A percentile compares a stretch with the other conserved stretches of the same genome.
These are phyloP conservation scores for Lepidochrysops patricia DNA, from an alignment of 2,888 invertebrate genomes.

Conservation along the genomic window DNA sequence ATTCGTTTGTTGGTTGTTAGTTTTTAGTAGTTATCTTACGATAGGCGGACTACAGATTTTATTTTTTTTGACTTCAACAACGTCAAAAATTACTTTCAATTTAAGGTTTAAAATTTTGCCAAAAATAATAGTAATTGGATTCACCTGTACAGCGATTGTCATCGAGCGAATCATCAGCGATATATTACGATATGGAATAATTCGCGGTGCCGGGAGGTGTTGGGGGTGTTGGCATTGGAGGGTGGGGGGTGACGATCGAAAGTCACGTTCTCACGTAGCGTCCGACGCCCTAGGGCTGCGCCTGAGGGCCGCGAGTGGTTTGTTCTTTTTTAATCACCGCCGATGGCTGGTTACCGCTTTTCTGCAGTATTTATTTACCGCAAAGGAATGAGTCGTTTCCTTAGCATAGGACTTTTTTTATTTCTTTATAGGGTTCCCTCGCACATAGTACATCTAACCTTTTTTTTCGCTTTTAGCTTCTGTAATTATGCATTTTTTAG, in stretches of 20 bases:
- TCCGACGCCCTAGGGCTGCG: slow-evolving; percentile 21
- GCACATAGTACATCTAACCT: no score
- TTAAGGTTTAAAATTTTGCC: no score
- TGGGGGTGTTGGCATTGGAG: slow-evolving; percentile 10
- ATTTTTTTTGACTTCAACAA: no score
- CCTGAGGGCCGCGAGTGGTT: not conserved
- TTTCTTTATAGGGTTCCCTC: no score
- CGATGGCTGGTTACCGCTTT: not conserved
- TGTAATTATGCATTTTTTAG: no score
- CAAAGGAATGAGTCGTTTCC: not conserved
- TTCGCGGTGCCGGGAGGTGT: slow-evolving; percentile 28
- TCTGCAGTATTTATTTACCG: not conserved
- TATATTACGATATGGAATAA: slow-evolving; percentile 61
- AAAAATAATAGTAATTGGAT: no score
- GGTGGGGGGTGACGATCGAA: slow-evolving; percentile 34
- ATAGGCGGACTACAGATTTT: no score
- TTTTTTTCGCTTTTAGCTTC: no score
- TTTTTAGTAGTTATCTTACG: no score
- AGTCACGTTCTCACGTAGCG: slow-evolving; percentile 56
- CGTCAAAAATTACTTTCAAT: no score
- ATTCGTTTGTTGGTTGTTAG: no score
- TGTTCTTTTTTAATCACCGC: not conserved
- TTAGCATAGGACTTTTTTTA: not conserved
- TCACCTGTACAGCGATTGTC: slow-evolving; percentile 31
- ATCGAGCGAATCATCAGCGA: slow-evolving; percentile 46